Conservation (phyloP, 1,140 invertebrate genomes). For the Oreohelix idahoensis region DNA sequence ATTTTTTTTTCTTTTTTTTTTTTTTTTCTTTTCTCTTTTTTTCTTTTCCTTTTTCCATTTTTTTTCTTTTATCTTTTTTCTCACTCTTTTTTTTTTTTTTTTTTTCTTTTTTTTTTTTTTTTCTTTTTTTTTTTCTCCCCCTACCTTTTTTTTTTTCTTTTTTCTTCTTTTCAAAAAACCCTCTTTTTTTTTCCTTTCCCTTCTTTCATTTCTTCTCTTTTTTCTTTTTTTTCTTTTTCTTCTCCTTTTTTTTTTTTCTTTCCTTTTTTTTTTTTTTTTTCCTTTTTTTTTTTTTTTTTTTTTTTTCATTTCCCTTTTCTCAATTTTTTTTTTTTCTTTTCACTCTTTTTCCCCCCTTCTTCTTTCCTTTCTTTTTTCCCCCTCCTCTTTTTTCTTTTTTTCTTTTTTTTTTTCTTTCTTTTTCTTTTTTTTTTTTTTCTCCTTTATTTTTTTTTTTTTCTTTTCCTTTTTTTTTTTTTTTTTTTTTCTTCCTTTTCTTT, state of each 20-base stretch:
- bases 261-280: not conserved
- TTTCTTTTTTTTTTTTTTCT: not conserved
- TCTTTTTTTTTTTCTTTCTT: not conserved
- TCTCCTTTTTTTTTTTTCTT: not conserved
- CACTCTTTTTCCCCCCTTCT: not conserved
- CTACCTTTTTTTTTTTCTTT: too few species aligned
- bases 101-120: too few species aligned
- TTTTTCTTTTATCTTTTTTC: too few species aligned
- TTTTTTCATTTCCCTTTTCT: not conserved
- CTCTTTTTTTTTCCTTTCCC: not conserved
- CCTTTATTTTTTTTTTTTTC: not conserved
- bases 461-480: not conserved
- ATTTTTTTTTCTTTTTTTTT: too few species aligned
- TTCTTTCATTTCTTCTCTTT: not conserved
- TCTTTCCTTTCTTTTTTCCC: not conserved
- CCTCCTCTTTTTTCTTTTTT: not conserved
- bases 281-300: not conserved
- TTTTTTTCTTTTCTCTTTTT: too few species aligned
- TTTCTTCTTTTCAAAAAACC: not conserved
- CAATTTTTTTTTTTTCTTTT: not conserved
- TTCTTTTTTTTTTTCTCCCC: too few species aligned
- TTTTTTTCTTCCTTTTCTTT: not conserved
- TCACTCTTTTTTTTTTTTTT: too few species aligned
- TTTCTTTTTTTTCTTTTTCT: not conserved
- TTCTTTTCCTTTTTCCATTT: too few species aligned